These are phyloP conservation scores for Salarias fasciatus DNA, from an alignment of 2,797 vertebrate genomes.

Conservation along the genomic window DNA sequence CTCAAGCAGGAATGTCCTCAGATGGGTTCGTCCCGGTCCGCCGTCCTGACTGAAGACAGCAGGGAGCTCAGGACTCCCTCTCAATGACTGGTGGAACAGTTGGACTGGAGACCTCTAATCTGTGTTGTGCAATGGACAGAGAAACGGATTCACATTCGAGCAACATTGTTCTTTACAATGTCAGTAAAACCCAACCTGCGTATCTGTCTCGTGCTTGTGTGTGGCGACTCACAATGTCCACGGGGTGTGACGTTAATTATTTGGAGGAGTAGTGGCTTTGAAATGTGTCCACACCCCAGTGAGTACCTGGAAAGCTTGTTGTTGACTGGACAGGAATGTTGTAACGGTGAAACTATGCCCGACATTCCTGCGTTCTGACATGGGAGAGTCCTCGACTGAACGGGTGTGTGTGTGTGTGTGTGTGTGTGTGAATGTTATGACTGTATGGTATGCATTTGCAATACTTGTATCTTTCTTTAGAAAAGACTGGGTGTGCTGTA, in stretches of 20 bases:
- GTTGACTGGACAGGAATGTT: conserved; percentile 53
- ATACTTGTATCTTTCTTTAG: conserved; percentile 55
- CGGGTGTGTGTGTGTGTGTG: conserved; percentile 41
- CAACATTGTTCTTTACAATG: conserved; percentile 14
- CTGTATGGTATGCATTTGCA: conserved; percentile 54
- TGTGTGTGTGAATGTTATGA: conserved; percentile 43
- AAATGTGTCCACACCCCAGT: conserved; percentile 37
- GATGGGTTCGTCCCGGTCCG: conserved; percentile 4
- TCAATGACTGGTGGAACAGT: conserved; percentile 20
- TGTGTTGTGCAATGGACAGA: conserved; percentile 31
- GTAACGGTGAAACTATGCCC: conserved; percentile 52
- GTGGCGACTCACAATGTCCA: conserved; percentile 22
- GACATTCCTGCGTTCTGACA: conserved; percentile 56
- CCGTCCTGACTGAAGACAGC: conserved; percentile 14
- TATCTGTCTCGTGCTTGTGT: conserved; percentile 13
- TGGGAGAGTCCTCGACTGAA: conserved; percentile 54
- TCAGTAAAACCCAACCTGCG: conserved; percentile 14
- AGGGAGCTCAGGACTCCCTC: conserved; percentile 9
- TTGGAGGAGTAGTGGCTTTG: conserved; percentile 10
- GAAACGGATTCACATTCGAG: conserved; percentile 20
- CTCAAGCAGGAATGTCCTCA: conserved; percentile 20
- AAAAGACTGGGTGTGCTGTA: conserved; percentile 51
- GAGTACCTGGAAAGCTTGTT: conserved; percentile 33
- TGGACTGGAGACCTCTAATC: conserved; percentile 19
- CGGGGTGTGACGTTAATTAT: conserved; percentile 21